Conservation (phyloP, 2,888 invertebrate species). For the Patella pellucida region DNA sequence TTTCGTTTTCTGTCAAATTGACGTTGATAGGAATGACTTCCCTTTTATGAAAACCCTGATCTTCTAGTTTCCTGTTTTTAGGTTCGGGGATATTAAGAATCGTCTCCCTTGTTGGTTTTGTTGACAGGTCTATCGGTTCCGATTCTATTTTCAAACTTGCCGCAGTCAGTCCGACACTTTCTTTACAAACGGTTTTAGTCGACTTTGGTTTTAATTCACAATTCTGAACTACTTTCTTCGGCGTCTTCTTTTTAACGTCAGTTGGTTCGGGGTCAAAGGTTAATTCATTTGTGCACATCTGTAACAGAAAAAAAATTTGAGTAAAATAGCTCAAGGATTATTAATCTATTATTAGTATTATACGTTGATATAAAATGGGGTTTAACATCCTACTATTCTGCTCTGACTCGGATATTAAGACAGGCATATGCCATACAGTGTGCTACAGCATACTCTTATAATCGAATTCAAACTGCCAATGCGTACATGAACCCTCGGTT, state of each 20-base stretch:
- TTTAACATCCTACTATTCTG: no score
- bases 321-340: no score
- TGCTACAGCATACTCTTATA: no score
- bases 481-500: no score
- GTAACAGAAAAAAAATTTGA: neutral
- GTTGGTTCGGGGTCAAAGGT: conserved; percentile 12
- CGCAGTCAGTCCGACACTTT: neutral
- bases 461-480: no score
- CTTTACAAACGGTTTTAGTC: neutral
- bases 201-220: neutral
- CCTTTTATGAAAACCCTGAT: neutral
- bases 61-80: neutral
- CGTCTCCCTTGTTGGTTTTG: neutral
- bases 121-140: neutral
- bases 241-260: neutral
- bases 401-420: no score
- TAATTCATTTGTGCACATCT: conserved; percentile 32
- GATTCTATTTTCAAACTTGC: neutral
- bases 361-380: no score
- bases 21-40: neutral
- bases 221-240: neutral
- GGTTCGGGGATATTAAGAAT: neutral
- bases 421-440: no score
- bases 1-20: neutral
- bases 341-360: no score